A percentile compares a stretch with the other conserved stretches of the same genome.
These are phyloP conservation scores for Mayetiola destructor DNA, from an alignment of 2,888 invertebrate species.

Conservation along the genomic window DNA sequence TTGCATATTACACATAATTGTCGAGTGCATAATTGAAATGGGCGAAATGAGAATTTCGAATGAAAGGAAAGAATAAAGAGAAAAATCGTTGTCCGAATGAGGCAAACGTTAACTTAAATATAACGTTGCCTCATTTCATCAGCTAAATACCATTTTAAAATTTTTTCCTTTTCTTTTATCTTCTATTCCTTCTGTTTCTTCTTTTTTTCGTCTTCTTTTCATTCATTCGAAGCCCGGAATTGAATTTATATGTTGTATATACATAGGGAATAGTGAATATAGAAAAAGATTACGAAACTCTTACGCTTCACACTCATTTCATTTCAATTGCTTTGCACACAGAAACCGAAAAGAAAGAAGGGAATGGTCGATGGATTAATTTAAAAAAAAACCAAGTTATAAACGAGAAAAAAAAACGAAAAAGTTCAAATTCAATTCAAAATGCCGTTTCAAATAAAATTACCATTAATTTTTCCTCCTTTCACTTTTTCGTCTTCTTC, in stretches of 20 bases:
- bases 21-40: slow-evolving; percentile 7
- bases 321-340: slow-evolving; percentile 9
- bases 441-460: slow-evolving; percentile 10
- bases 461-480: slow-evolving; percentile 11
- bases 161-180: too few species aligned
- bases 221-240: too few species aligned
- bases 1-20: slow-evolving; percentile 12
- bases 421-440: slow-evolving; percentile 5
- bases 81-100: too few species aligned
- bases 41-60: not conserved
- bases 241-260: too few species aligned
- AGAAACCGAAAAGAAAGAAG: not conserved
- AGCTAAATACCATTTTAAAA: too few species aligned
- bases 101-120: too few species aligned
- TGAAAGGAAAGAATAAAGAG: not conserved
- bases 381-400: not conserved
- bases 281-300: slow-evolving; percentile 2
- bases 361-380: not conserved
- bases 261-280: too few species aligned
- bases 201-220: too few species aligned
- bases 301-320: slow-evolving; percentile 1
- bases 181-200: too few species aligned
- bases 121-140: too few species aligned
- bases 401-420: not conserved
- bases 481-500: too few species aligned